Conservation (phyloP, 1,140 invertebrate species). For the Panagrolaimus sp. region DNA sequence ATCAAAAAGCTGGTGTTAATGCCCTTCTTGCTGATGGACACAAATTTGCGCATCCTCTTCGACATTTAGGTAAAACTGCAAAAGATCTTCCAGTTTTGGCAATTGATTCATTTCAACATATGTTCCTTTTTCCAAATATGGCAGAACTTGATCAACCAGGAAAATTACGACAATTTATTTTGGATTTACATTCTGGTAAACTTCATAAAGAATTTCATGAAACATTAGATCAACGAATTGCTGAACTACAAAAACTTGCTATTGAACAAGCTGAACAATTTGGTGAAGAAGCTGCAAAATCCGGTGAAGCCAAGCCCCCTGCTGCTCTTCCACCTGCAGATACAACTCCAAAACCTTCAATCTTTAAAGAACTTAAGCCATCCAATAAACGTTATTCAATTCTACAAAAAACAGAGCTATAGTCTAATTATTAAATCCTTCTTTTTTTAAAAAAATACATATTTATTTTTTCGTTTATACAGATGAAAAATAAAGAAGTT, state of each 20-base stretch:
- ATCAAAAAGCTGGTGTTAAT: too few species aligned
- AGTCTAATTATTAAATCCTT: slow-evolving; percentile 19
- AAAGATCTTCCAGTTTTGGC: slow-evolving; percentile 88
- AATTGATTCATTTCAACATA: slow-evolving; percentile 97
- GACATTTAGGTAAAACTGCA: slow-evolving; percentile 85
- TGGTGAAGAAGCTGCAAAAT: slow-evolving; percentile 38
- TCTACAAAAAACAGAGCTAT: slow-evolving; percentile 61
- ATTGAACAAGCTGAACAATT: slow-evolving; percentile 69
- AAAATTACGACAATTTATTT: slow-evolving; percentile 73
- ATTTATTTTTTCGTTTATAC: not conserved
- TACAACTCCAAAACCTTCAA: slow-evolving; percentile 75
- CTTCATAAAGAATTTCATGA: slow-evolving; percentile 97
- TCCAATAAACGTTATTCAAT: slow-evolving; percentile 93
- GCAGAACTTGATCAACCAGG: slow-evolving; percentile 50
- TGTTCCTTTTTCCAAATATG: slow-evolving; percentile 81
- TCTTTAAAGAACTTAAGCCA: slow-evolving; percentile 91
- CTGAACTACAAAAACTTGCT: too few species aligned
- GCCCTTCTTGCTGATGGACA: slow-evolving; percentile 92
- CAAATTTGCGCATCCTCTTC: slow-evolving; percentile 92
- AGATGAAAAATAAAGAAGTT: not conserved
- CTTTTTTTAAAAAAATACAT: not conserved
- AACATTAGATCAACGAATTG: too few species aligned
- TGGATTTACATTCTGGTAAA: slow-evolving; percentile 93
- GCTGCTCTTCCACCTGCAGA: too few species aligned
- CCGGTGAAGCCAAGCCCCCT: slow-evolving; percentile 68